Percentiles rank a stretch among this genome's conserved stretches.
These are phyloP conservation scores for Ecliptopera silaceata DNA, from an alignment of 2,888 invertebrate genomes.

Conservation along the genomic window DNA sequence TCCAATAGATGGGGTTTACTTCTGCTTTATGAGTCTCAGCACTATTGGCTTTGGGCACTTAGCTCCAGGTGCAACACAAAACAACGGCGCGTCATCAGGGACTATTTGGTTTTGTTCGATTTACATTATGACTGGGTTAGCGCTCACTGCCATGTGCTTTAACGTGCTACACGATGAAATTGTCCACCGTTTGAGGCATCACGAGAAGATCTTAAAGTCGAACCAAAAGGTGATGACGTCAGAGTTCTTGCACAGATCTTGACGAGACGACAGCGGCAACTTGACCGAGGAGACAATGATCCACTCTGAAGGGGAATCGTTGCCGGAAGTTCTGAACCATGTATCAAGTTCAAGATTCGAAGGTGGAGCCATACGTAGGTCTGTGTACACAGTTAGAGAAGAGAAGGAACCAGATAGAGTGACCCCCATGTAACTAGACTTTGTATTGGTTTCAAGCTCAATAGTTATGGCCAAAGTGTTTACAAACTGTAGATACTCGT, in stretches of 20 bases:
- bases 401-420: slow-evolving; percentile 69
- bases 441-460: slow-evolving; percentile 34
- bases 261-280: slow-evolving; percentile 74
- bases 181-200: slow-evolving; percentile 89
- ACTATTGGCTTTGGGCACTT: slow-evolving; percentile 96
- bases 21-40: slow-evolving; percentile 97
- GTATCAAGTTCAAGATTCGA: slow-evolving; percentile 65
- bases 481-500: slow-evolving; percentile 37
- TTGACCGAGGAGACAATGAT: slow-evolving; percentile 72
- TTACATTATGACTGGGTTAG: slow-evolving; percentile 94
- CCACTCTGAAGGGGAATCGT: slow-evolving; percentile 70
- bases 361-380: slow-evolving; percentile 67
- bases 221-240: slow-evolving; percentile 71
- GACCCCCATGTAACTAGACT: slow-evolving; percentile 60
- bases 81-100: slow-evolving; percentile 79
- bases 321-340: slow-evolving; percentile 78
- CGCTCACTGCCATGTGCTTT: slow-evolving; percentile 95
- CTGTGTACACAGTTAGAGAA: slow-evolving; percentile 69
- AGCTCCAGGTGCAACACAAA: slow-evolving; percentile 86
- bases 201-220: slow-evolving; percentile 69
- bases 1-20: slow-evolving; percentile 94
- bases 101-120: slow-evolving; percentile 95
- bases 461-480: slow-evolving; percentile 36
- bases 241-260: slow-evolving; percentile 74
- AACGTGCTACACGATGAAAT: slow-evolving; percentile 95